A percentile compares a stretch with the other conserved stretches of the same genome.
Evolutionary conservation across 2,113 vertebrate species (phyloP).

Genomic region (Actenoides lindsayi): DNA sequence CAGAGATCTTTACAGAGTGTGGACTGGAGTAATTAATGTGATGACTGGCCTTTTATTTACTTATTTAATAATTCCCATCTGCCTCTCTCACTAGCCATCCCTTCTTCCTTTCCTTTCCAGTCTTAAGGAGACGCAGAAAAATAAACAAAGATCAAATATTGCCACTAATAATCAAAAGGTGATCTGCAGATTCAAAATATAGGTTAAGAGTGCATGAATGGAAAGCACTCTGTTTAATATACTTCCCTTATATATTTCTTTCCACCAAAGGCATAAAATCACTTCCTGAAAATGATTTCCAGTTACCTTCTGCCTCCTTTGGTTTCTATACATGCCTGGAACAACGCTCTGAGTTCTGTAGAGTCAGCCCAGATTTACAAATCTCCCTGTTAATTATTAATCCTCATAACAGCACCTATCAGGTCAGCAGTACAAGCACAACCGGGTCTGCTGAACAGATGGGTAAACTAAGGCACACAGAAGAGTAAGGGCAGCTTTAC

Average conservation of each 20-base stretch:
- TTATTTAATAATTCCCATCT: constrained; percentile 41
- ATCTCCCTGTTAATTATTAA: constrained; percentile 34
- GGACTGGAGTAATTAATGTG: background rate
- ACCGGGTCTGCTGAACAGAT: background rate
- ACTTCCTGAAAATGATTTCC: constrained; percentile 41
- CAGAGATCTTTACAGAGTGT: background rate
- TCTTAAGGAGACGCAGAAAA: background rate
- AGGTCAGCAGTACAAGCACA: background rate
- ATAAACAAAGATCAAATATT: constrained; percentile 52
- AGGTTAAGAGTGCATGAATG: background rate
- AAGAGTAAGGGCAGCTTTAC: background rate
- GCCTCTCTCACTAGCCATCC: background rate
- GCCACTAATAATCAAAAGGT: constrained; percentile 4
- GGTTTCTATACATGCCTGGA: background rate
- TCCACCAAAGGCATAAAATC: background rate
- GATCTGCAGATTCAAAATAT: background rate
- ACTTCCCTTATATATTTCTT: background rate
- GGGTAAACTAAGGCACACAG: constrained; percentile 5
- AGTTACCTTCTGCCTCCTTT: constrained; percentile 23
- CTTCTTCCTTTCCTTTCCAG: background rate
- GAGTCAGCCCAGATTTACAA: background rate
- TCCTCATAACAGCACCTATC: background rate
- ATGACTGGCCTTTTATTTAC: background rate
- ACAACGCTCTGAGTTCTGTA: background rate
- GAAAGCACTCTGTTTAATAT: background rate